A percentile compares a stretch with the other conserved stretches of the same genome.
Conservation (phyloP, 1,140 invertebrate species). For the Drosophila eugracilis region DNA sequence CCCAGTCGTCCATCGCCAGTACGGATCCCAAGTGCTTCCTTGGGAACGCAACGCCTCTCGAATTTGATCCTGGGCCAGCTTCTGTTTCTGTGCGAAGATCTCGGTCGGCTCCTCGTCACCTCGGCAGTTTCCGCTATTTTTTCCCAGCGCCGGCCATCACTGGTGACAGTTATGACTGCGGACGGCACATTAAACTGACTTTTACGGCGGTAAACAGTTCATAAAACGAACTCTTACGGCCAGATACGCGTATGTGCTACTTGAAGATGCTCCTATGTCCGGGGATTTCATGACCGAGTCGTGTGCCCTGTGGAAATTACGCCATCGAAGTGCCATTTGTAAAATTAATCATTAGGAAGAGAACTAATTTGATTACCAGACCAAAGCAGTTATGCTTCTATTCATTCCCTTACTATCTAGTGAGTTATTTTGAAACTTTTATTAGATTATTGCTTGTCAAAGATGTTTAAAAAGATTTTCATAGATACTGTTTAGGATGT, state of each 20-base stretch:
- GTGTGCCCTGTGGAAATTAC: slow-evolving; percentile 24
- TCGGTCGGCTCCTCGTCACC: slow-evolving; percentile 47
- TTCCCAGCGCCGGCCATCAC: slow-evolving; percentile 48
- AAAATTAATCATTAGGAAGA: slow-evolving; percentile 12
- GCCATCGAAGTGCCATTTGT: slow-evolving; percentile 16
- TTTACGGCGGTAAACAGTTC: slow-evolving; percentile 81
- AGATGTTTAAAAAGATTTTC: too few species aligned
- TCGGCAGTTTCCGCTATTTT: slow-evolving; percentile 71
- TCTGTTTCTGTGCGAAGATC: slow-evolving; percentile 55
- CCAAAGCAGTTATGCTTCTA: too few species aligned
- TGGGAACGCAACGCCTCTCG: slow-evolving; percentile 42
- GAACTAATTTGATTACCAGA: neutral
- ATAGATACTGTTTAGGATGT: too few species aligned
- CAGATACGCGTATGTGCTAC: slow-evolving; percentile 39
- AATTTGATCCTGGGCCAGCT: slow-evolving; percentile 74
- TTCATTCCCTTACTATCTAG: too few species aligned
- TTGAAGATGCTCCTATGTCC: slow-evolving; percentile 40
- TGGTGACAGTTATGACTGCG: slow-evolving; percentile 75
- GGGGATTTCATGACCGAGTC: slow-evolving; percentile 29
- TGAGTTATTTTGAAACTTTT: neutral
- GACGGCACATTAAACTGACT: slow-evolving; percentile 77
- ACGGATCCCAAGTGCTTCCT: slow-evolving; percentile 51
- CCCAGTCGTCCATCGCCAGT: slow-evolving; percentile 36
- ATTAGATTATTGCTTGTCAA: too few species aligned
- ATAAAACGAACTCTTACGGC: slow-evolving; percentile 56